Evolutionary conservation across 1,140 invertebrate genomes (phyloP).

Genomic region (Tetramorium parvispinum): DNA sequence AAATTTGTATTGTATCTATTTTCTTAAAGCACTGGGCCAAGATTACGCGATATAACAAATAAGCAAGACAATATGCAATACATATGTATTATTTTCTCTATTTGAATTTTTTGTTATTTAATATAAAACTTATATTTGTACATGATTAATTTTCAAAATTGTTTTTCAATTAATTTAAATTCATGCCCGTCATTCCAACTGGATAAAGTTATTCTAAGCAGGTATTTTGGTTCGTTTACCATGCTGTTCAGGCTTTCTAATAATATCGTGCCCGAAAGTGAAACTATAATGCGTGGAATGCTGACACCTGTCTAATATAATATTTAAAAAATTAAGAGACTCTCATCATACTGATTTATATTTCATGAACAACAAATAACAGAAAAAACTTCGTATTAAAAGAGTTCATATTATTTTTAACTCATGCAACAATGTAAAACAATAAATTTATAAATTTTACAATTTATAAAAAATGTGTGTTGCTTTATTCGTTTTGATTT

Average conservation of each 20-base stretch:
- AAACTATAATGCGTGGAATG: neutral
- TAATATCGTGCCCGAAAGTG: conserved; percentile 1
- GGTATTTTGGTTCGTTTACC: conserved; percentile 11
- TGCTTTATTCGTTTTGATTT: neutral
- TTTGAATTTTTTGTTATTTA: neutral
- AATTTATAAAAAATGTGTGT: neutral
- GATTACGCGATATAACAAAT: neutral
- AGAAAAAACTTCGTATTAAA: neutral
- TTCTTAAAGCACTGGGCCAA: neutral
- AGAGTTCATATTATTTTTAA: neutral
- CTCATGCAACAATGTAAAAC: neutral
- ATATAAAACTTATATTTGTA: neutral
- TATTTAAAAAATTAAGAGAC: neutral
- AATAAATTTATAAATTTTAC: neutral
- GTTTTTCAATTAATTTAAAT: neutral
- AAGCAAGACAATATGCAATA: too few relatives aligned
- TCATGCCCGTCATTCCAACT: neutral
- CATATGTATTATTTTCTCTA: neutral
- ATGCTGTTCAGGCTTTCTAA: conserved; percentile 16
- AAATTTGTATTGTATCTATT: neutral
- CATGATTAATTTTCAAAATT: neutral
- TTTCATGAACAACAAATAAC: neutral
- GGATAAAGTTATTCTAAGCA: neutral
- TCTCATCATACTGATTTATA: neutral
- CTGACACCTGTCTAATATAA: neutral